A percentile compares a stretch with the other conserved stretches of the same genome.
phyloP scores from a whole-genome alignment of 2,797 vertebrate genomes.

The Geotrypetes seraphini region DNA sequence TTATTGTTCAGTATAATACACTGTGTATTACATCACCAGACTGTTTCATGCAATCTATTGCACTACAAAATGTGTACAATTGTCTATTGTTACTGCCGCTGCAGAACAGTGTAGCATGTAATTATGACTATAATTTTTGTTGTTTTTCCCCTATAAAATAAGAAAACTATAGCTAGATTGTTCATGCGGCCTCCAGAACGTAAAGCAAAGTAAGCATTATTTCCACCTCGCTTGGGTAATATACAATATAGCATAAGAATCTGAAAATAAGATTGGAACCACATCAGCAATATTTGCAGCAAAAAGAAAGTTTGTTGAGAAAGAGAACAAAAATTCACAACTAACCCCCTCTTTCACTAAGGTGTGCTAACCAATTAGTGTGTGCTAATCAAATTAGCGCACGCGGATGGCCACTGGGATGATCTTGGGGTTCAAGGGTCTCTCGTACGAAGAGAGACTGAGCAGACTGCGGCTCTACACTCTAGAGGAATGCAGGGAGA shows the following conservation, averaged over 20 bases:
- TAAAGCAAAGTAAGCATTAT: constrained; percentile 5
- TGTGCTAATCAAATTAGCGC: no score
- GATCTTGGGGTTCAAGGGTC: no score
- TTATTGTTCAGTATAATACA: not conserved
- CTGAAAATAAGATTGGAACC: constrained; percentile 9
- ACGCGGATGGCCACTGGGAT: no score
- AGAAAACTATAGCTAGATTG: not conserved
- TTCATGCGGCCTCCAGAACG: not conserved
- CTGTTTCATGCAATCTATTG: not conserved
- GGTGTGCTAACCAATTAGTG: no score
- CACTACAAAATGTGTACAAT: not conserved
- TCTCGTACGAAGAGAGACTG: no score
- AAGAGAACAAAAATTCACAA: constrained; percentile 16
- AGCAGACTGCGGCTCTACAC: no score
- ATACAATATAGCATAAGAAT: not conserved
- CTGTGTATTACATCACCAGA: not conserved
- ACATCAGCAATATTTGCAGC: constrained; percentile 14
- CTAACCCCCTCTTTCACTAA: no score
- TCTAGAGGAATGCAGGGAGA: no score
- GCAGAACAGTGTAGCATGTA: not conserved
- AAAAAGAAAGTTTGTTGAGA: not conserved
- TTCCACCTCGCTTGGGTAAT: constrained; percentile 1
- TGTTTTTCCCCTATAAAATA: not conserved
- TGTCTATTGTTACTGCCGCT: not conserved
- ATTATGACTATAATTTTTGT: not conserved